Evolutionary conservation across 2,113 vertebrate species (phyloP), one percentile per base, ranked within the genome.

Genomic region (Emberiza fucata): DNA sequence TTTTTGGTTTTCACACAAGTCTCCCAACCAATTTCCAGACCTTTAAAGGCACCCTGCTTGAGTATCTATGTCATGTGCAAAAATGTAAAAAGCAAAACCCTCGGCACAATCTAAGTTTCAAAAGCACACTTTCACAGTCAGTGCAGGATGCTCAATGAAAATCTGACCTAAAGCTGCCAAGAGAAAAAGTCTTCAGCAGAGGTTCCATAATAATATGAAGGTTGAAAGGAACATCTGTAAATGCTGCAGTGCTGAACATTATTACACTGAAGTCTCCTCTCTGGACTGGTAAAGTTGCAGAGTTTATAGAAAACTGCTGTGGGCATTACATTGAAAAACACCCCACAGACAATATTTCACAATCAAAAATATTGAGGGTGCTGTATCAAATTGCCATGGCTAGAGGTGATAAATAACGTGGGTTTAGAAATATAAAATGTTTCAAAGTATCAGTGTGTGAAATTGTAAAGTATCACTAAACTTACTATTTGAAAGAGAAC

Each of bases 371-470:
- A 48, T 7, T 92, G 95, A 81, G 29, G 80, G 37, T 45, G 48
- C 42, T 85, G 66, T 56, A 70, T 78, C 90, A 95, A 91, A 93
- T 29, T 91, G 33, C 47, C 12, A 6, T 61, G 24, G 29, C 12
- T 85, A 59, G 39, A 86, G 60, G 23, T 63, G 28, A 95, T 87
- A 88, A 80, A 94, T 84, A 85, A 42, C 68, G 87, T 92, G 65
- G 1, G 33, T 80, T 77, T 42, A 90, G 63, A 95, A 97, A 86
- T 61, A 94, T 6, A 33, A 48, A 94, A 61, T 56, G 39, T 61
- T 97, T 97, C 86, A 94, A 54, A 94, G 90, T 63, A 80, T 61
- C 64, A 39, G 40, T 84, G 31, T 37, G 45, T 80, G 50, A 81
- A 84, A 76, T 1, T 56, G 45, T 81, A 78, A 89, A 94, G 75